These are phyloP conservation scores for Anoncus sp. DNA, from an alignment of 2,888 invertebrate genomes.

Conservation along the genomic window DNA sequence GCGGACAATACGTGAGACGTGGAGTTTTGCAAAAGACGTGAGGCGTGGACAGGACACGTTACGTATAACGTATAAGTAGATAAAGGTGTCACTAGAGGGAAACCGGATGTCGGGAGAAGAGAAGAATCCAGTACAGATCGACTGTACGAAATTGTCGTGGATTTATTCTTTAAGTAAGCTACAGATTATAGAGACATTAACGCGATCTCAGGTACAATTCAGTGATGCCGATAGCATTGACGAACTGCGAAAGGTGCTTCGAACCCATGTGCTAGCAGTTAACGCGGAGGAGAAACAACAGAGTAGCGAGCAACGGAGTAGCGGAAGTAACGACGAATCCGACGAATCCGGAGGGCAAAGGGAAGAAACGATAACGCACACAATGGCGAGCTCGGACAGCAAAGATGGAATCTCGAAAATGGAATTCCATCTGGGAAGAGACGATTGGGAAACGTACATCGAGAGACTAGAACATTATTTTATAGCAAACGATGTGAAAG, in stretches of 20 bases:
- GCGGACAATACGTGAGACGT: no score
- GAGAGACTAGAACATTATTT: neutral
- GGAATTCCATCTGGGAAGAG: neutral
- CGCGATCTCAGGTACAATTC: neutral
- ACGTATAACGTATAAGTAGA: no score
- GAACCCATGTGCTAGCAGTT: conserved; percentile 18
- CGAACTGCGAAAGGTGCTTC: conserved; percentile 24
- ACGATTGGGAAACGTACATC: neutral
- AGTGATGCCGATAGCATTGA: neutral
- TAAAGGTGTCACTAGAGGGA: no score
- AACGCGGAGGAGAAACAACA: no score
- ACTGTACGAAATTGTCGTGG: neutral
- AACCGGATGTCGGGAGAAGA: no score
- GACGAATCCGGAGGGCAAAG: neutral
- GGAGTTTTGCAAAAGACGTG: no score
- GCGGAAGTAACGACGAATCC: neutral
- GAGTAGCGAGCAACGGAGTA: no score
- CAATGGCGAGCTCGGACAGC: neutral
- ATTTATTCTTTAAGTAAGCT: neutral
- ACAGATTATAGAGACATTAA: conserved; percentile 1
- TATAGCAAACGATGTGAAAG: no score
- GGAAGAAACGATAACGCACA: conserved; percentile 9
- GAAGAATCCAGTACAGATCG: neutral
- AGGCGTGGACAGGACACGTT: no score
- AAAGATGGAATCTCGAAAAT: neutral